These are phyloP conservation scores for Liodrosophila aerea DNA, from an alignment of 2,888 invertebrate genomes.

Conservation along the genomic window DNA sequence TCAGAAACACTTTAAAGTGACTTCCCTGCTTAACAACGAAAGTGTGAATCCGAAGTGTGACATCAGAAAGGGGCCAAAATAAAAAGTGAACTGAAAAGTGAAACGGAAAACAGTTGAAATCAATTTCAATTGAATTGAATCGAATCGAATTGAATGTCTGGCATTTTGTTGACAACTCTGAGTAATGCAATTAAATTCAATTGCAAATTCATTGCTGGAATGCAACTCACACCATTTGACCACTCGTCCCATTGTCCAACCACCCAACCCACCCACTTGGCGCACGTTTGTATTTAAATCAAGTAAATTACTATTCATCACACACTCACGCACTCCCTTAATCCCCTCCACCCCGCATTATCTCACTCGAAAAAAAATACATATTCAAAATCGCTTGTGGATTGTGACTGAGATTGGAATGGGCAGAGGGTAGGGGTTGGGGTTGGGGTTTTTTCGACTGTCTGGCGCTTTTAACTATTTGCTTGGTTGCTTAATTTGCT, in stretches of 20 bases:
- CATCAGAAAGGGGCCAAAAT: conserved; percentile 36
- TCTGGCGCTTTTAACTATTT: conserved; percentile 52
- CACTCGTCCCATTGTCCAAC: neutral
- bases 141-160: conserved; percentile 73
- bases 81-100: neutral
- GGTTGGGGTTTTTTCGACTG: conserved; percentile 5
- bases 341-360: neutral
- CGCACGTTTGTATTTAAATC: conserved; percentile 62
- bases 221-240: conserved; percentile 2
- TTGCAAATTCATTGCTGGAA: conserved; percentile 64
- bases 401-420: neutral
- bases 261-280: conserved; percentile 12
- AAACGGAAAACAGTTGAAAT: conserved; percentile 51
- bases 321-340: conserved; percentile 31
- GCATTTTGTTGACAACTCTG: conserved; percentile 77
- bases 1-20: conserved; percentile 50
- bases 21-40: conserved; percentile 27
- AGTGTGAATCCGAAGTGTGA: conserved; percentile 65
- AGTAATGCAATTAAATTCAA: conserved; percentile 78
- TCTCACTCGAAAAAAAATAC: conserved; percentile 1
- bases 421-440: conserved; percentile 3
- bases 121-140: conserved; percentile 74
- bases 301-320: conserved; percentile 60
- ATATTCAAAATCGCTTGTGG: conserved; percentile 5
- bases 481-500: conserved; percentile 50